phyloP scores from a whole-genome alignment of 2,797 vertebrate genomes.

The Phrynocephalus vlangalii region DNA sequence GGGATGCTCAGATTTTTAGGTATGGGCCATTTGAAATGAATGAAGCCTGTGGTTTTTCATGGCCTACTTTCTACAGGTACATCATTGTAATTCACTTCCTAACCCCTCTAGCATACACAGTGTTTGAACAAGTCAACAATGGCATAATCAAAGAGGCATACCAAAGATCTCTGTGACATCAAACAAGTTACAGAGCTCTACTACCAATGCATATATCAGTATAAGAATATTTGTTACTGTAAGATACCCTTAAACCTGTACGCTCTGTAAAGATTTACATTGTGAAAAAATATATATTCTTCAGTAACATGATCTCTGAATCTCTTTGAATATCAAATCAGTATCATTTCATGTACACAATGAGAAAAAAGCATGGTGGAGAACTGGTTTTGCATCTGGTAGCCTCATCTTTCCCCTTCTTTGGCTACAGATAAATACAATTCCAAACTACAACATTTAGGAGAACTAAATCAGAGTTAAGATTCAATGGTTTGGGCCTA shows the following conservation, averaged over 20 bases:
- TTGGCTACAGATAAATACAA: not conserved
- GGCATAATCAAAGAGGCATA: not conserved
- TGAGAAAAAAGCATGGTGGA: not conserved
- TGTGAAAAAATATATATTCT: not conserved
- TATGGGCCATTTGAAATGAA: not conserved
- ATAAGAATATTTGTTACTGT: constrained; percentile 3
- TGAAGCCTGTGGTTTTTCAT: not conserved
- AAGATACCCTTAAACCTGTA: not conserved
- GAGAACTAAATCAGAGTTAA: no score
- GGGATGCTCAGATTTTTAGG: not conserved
- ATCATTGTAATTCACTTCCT: not conserved
- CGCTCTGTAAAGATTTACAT: not conserved
- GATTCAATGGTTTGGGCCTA: not conserved
- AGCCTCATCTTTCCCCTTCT: not conserved
- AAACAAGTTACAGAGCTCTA: not conserved
- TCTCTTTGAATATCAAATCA: not conserved
- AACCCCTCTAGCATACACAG: not conserved
- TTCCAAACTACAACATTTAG: no score
- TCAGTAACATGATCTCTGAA: not conserved
- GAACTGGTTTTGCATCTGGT: not conserved
- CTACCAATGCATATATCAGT: not conserved
- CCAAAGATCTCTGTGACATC: not conserved
- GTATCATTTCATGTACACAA: not conserved
- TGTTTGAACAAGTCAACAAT: not conserved
- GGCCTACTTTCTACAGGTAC: not conserved